Evolutionary conservation across 2,888 invertebrate genomes (phyloP).

Genomic region (Eustalomyia histrio): DNA sequence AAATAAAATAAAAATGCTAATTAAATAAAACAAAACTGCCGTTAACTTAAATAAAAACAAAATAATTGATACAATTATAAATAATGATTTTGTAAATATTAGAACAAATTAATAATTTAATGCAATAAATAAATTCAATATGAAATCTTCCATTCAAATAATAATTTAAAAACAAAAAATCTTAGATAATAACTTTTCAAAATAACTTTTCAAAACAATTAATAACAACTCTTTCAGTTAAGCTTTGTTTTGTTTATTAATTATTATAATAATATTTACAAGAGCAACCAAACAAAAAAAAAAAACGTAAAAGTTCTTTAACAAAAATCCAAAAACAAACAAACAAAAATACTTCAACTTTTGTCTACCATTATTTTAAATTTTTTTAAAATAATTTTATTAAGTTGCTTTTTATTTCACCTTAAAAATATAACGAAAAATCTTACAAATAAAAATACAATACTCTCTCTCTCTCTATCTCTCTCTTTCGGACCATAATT

Average conservation of each 20-base stretch:
- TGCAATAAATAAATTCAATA: conserved; percentile 64
- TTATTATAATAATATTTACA: conserved; percentile 18
- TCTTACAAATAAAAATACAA: conserved; percentile 11
- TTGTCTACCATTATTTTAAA: conserved; percentile 47
- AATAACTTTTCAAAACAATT: conserved; percentile 21
- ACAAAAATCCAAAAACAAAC: conserved; percentile 36
- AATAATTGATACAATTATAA: conserved; percentile 29
- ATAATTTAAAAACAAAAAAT: conserved; percentile 14
- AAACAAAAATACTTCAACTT: conserved; percentile 58
- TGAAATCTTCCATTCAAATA: conserved; percentile 62
- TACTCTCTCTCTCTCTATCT: conserved; percentile 33
- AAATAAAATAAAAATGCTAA: conserved; percentile 58
- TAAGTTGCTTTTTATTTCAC: conserved; percentile 31
- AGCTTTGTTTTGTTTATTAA: conserved; percentile 24
- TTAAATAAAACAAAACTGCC: conserved; percentile 69
- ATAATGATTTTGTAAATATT: conserved; percentile 60
- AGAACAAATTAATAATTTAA: conserved; percentile 54
- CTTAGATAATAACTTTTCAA: conserved; percentile 44
- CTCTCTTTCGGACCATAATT: conserved; percentile 62
- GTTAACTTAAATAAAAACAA: conserved; percentile 67
- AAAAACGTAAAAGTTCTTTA: conserved; percentile 19
- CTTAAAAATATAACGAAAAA: conserved; percentile 18
- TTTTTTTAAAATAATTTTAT: conserved; percentile 21
- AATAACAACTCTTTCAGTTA: conserved; percentile 19
- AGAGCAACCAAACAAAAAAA: conserved; percentile 3